phyloP scores from a whole-genome alignment of 2,888 invertebrate genomes.

The Hirtodrosophila duncani region DNA sequence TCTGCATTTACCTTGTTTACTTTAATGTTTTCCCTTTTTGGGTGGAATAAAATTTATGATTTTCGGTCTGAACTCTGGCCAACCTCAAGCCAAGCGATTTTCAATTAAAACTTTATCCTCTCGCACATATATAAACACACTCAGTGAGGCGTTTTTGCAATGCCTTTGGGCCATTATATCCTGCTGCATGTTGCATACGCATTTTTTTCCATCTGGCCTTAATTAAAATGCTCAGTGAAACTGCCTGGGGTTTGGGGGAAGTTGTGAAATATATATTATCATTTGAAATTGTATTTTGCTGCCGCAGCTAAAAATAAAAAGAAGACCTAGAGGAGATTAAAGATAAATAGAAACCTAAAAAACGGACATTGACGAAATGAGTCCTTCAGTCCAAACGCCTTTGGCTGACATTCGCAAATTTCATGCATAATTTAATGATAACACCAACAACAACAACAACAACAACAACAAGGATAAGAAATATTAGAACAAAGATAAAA shows the following conservation, averaged over 20 bases:
- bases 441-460: constrained; percentile 7
- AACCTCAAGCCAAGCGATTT: constrained; percentile 11
- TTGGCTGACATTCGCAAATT: constrained; percentile 35
- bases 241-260: constrained; percentile 8
- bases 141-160: constrained; percentile 13
- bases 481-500: too few species aligned
- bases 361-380: constrained; percentile 21
- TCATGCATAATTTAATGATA: constrained; percentile 41
- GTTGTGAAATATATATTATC: constrained; percentile 1
- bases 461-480: constrained; percentile 2
- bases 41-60: too few species aligned
- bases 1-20: too few species aligned
- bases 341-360: constrained; percentile 12
- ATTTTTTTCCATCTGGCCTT: constrained; percentile 33
- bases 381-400: background rate
- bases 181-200: constrained; percentile 39
- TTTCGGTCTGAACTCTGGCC: background rate
- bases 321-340: background rate
- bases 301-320: too few species aligned
- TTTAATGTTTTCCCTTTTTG: too few species aligned
- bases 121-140: constrained; percentile 5
- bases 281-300: too few species aligned
- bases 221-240: constrained; percentile 39
- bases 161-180: constrained; percentile 30
- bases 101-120: constrained; percentile 52